Conservation (phyloP, 1,140 invertebrate species). For the Camponotus vicinus region DNA sequence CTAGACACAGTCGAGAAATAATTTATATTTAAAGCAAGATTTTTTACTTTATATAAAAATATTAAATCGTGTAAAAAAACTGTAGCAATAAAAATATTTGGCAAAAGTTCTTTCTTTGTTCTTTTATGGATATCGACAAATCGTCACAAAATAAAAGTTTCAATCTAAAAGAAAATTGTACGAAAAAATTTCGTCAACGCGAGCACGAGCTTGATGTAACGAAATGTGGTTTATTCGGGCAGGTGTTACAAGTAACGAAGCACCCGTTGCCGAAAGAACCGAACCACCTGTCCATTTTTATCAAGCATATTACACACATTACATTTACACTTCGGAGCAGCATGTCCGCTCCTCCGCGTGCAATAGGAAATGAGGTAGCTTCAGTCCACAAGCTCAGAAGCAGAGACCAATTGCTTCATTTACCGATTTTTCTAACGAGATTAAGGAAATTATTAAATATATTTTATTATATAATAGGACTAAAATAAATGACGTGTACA, state of each 20-base stretch:
- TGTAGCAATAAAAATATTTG: not conserved
- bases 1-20: not conserved
- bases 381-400: conserved; percentile 51
- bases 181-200: conserved; percentile 28
- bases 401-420: not conserved
- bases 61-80: not conserved
- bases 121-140: not conserved
- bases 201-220: conserved; percentile 67
- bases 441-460: conserved; percentile 10
- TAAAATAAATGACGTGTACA: not conserved
- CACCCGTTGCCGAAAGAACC: conserved; percentile 70
- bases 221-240: conserved; percentile 70
- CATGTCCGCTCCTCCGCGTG: conserved; percentile 21
- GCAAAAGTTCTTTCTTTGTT: not conserved
- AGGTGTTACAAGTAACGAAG: conserved; percentile 73
- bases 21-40: not conserved
- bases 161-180: conserved; percentile 16
- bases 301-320: conserved; percentile 68
- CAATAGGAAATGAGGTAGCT: conserved; percentile 35
- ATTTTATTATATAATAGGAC: not conserved
- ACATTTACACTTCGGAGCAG: conserved; percentile 72
- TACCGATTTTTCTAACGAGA: not conserved
- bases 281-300: conserved; percentile 79
- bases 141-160: not conserved
- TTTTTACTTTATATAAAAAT: not conserved